A percentile compares a stretch with the other conserved stretches of the same genome.
Evolutionary conservation across 2,888 invertebrate species (phyloP).

Genomic region (Galerucella nymphaeae): DNA sequence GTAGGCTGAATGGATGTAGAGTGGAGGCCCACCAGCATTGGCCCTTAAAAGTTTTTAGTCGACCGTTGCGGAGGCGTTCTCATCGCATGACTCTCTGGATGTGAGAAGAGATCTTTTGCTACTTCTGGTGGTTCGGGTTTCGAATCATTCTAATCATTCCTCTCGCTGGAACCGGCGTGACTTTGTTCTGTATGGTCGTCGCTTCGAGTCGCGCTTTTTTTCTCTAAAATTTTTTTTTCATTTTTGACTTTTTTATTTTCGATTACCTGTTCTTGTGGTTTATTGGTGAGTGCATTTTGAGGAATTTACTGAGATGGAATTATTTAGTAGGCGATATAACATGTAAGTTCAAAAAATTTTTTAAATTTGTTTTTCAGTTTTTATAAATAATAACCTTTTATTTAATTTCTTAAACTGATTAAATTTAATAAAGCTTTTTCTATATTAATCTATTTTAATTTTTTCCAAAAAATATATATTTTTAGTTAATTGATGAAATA

Average conservation of each 20-base stretch:
- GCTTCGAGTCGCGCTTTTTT: constrained; percentile 14
- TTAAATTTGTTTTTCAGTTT: neutral
- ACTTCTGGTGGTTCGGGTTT: constrained; percentile 32
- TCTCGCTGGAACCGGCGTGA: constrained; percentile 23
- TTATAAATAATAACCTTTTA: neutral
- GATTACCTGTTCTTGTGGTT: constrained; percentile 14
- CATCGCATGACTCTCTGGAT: constrained; percentile 23
- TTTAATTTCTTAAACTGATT: neutral
- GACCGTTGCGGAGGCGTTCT: constrained; percentile 36
- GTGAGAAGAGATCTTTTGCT: constrained; percentile 34
- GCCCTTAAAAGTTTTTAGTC: constrained; percentile 28
- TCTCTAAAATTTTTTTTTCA: constrained; percentile 8
- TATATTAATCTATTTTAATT: no score
- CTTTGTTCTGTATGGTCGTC: constrained; percentile 6
- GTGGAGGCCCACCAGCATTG: constrained; percentile 9
- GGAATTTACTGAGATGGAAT: constrained; percentile 34
- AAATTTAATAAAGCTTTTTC: no score
- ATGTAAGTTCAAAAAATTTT: constrained; percentile 26
- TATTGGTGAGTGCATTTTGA: constrained; percentile 22
- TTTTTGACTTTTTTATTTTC: constrained; percentile 19
- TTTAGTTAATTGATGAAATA: no score
- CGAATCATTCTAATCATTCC: constrained; percentile 37
- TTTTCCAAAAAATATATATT: no score
- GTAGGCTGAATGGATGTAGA: neutral
- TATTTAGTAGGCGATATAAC: constrained; percentile 35